A percentile compares a stretch with the other conserved stretches of the same genome.
phyloP scores from a whole-genome alignment of 2,888 invertebrate species.

The Buathra laborator region DNA sequence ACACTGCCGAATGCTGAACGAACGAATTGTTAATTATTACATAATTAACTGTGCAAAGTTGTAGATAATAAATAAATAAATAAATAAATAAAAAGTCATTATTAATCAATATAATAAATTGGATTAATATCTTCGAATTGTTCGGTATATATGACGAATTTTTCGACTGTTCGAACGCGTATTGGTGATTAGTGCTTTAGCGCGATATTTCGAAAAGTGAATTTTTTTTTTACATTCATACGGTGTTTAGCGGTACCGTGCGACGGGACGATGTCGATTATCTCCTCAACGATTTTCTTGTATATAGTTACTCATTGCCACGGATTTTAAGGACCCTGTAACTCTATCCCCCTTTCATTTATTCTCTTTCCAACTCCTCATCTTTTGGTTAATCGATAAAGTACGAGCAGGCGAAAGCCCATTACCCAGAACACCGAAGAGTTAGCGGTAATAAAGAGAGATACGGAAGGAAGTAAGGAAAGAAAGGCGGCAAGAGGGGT shows the following conservation, averaged over 20 bases:
- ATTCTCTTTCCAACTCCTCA: slow-evolving; percentile 9
- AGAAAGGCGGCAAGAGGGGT: neutral
- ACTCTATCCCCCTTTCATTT: slow-evolving; percentile 14
- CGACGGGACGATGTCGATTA: slow-evolving; percentile 16
- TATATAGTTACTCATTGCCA: slow-evolving; percentile 44
- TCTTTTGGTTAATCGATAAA: slow-evolving; percentile 70
- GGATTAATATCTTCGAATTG: neutral
- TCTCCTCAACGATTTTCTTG: slow-evolving; percentile 32
- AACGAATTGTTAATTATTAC: slow-evolving; percentile 45
- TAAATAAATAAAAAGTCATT: neutral
- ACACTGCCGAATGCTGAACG: slow-evolving; percentile 42
- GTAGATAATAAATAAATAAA: neutral
- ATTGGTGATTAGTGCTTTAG: neutral
- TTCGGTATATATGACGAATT: neutral
- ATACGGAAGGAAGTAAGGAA: slow-evolving; percentile 41
- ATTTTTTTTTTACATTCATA: slow-evolving; percentile 8
- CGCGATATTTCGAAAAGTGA: neutral
- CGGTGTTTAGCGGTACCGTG: neutral
- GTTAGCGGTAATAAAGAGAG: slow-evolving; percentile 69
- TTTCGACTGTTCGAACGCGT: neutral
- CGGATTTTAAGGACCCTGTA: slow-evolving; percentile 67
- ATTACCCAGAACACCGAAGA: slow-evolving; percentile 63
- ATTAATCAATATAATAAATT: neutral
- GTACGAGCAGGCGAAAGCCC: slow-evolving; percentile 58
- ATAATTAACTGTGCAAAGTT: slow-evolving; percentile 6